Base-by-base conservation (phyloP, 2,888 invertebrate species). In the Neelides folsomi region DNA sequence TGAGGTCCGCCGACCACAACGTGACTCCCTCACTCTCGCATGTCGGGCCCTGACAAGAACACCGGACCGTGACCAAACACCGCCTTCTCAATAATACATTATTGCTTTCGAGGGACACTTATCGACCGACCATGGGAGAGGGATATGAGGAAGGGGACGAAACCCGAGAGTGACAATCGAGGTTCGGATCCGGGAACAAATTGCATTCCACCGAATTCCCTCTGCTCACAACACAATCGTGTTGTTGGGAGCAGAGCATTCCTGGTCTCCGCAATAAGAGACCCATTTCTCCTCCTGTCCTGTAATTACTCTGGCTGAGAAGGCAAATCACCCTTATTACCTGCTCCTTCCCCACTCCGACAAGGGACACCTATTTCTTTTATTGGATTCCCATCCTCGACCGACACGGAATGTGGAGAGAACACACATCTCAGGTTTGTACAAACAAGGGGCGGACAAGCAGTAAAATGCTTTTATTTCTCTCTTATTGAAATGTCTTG, bases 31-130 rank as follows among this genome's bases (percentile, higher is more conserved):
- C 39, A 42, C 51, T 49, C 51, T 51, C 46, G 48, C 51, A 45
- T 47, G 51, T 59, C 51, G 53, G 56, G 56, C n/a, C n/a, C 56
- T 59, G 59, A 59, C 58, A 54, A 54, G 56, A 54, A 56, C 53
- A 56, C 55, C 54, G 55, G 55, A 55, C 54, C 56, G 54, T 56
- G 56, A 59, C 59, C 55, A 56, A 56, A 56, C 49, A 56, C 59
- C 55, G 55, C 59, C 57, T 55, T 46, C 57, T 53, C 51, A 59
- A 56, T 59, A 59, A 56, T 56, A 54, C 51, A 52, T 53, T 51
- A 54, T 58, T 58, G 44, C 52, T 44, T 53, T 41, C 18, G 13
- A 36, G 8, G 37, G 16, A 36, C 7, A 16, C 16, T 19, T 19
- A 36, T 9, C 16, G 13, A 13, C 35, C 16, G 47, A 15, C 18